Evolutionary conservation across 1,140 invertebrate genomes (phyloP).

Genomic region (Drosophila equinoxialis): DNA sequence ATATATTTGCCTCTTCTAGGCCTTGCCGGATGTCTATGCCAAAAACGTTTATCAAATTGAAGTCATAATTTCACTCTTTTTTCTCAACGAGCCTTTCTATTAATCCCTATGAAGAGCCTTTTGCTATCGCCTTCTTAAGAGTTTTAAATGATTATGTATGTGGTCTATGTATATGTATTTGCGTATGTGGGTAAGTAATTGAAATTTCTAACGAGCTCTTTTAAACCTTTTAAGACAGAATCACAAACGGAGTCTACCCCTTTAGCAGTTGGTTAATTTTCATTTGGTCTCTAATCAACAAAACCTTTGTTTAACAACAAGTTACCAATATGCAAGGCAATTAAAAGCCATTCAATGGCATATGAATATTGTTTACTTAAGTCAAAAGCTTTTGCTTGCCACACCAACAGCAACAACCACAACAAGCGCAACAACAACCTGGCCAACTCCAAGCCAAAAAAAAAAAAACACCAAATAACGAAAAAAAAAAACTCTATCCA

Average conservation of each 20-base stretch:
- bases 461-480: slow-evolving; percentile 9
- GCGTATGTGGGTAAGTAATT: too few species aligned
- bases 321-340: slow-evolving; percentile 6
- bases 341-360: slow-evolving; percentile 27
- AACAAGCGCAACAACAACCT: background rate
- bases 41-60: too few species aligned
- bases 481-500: slow-evolving; percentile 58
- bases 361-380: slow-evolving; percentile 42
- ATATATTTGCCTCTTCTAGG: too few species aligned
- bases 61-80: too few species aligned
- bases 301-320: slow-evolving; percentile 5
- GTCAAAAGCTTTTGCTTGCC: slow-evolving; percentile 32
- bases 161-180: too few species aligned
- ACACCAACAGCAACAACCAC: slow-evolving; percentile 4
- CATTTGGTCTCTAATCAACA: slow-evolving; percentile 17
- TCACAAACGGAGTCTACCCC: background rate
- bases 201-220: background rate
- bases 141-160: too few species aligned
- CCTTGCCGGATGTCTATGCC: too few species aligned
- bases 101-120: too few species aligned
- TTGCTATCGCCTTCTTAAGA: too few species aligned
- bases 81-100: too few species aligned
- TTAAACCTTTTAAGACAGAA: background rate
- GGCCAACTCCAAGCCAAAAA: slow-evolving; percentile 18
- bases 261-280: background rate